Percentiles rank a stretch among this genome's conserved stretches.
phyloP scores from a whole-genome alignment of 2,797 vertebrate species.

The Synanceia verrucosa region DNA sequence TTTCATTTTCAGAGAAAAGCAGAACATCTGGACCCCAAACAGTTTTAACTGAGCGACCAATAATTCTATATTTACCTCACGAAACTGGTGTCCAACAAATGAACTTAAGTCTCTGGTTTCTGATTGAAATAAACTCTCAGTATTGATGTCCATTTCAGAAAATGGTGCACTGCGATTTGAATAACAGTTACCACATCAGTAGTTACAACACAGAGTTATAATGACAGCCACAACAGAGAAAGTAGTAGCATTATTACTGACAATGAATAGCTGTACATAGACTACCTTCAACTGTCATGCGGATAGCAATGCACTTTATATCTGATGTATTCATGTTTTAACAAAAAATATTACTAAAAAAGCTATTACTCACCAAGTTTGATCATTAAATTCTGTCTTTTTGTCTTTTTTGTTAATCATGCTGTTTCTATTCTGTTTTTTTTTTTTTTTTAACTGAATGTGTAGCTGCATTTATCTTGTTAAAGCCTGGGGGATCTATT shows the following conservation, averaged over 20 bases:
- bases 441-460: conserved; percentile 51
- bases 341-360: no score
- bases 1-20: conserved; percentile 33
- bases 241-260: conserved; percentile 25
- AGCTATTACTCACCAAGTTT: conserved; percentile 36
- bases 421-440: conserved; percentile 27
- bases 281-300: conserved; percentile 67
- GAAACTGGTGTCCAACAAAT: conserved; percentile 2
- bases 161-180: conserved; percentile 16
- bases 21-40: conserved; percentile 74
- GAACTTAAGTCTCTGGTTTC: neutral
- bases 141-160: conserved; percentile 23
- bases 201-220: conserved; percentile 27
- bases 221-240: conserved; percentile 16
- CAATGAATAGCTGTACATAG: conserved; percentile 37
- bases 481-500: conserved; percentile 31
- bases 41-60: conserved; percentile 57
- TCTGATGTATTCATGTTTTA: conserved; percentile 63
- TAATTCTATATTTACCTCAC: conserved; percentile 43
- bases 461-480: conserved; percentile 51
- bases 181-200: conserved; percentile 22
- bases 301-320: conserved; percentile 84
- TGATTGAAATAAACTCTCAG: neutral
- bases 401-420: conserved; percentile 32
- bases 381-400: conserved; percentile 46